Percentiles rank a stretch among this genome's conserved stretches.
Evolutionary conservation across 64 coral and sea anemone genomes (phyloP).

Genomic region (Stichodactyla mertensii): DNA sequence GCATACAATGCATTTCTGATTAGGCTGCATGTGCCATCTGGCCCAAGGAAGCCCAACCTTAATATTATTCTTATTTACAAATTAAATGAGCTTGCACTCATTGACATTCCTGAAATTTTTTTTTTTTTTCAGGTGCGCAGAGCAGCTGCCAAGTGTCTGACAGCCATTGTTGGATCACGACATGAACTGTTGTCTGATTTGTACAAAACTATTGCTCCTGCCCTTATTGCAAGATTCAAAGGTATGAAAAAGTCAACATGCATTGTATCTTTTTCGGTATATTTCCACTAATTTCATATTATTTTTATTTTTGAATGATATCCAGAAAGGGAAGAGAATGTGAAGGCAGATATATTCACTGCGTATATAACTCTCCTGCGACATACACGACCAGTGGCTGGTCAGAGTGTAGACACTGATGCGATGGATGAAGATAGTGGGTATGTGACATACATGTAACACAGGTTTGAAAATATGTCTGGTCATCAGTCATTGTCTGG

Average conservation of each 20-base stretch:
- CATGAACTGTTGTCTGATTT: constrained; percentile 89
- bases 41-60: no score
- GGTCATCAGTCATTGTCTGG: no score
- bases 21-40: no score
- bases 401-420: constrained; percentile 72
- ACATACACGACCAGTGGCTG: constrained; percentile 86
- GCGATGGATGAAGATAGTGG: constrained; percentile 94
- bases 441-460: constrained; percentile 34
- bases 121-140: constrained; percentile 68
- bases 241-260: constrained; percentile 29
- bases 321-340: constrained; percentile 94
- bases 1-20: no score
- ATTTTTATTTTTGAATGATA: background rate
- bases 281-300: no score
- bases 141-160: constrained; percentile 89
- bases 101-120: no score
- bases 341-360: constrained; percentile 92
- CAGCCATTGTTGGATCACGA: constrained; percentile 88
- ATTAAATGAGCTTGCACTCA: no score
- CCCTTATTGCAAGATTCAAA: constrained; percentile 96
- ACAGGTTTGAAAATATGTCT: no score
- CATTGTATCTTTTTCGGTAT: no score
- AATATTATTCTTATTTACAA: no score
- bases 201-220: constrained; percentile 91
- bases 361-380: constrained; percentile 92